Evolutionary conservation across 2,797 vertebrate genomes (phyloP).

Genomic region (Siniperca undulata): DNA sequence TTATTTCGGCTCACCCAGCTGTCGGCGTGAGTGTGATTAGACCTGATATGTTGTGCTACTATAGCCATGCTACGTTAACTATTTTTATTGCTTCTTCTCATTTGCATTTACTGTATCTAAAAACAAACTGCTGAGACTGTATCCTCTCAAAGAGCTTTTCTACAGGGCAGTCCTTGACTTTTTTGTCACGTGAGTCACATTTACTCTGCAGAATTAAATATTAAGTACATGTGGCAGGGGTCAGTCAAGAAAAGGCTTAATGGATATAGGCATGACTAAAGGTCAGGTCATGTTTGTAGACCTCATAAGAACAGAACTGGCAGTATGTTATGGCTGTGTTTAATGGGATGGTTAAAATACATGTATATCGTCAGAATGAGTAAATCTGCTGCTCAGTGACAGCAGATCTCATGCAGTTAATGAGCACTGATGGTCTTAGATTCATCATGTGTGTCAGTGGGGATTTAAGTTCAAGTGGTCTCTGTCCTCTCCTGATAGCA

Average conservation of each 20-base stretch:
- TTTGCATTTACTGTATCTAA: conserved; percentile 32
- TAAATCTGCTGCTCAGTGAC: conserved; percentile 18
- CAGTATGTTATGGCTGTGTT: conserved; percentile 27
- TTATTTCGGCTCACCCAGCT: conserved; percentile 84
- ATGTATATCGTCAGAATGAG: conserved; percentile 6
- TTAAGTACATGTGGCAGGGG: conserved; percentile 32
- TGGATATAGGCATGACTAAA: conserved; percentile 1
- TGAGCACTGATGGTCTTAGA: conserved; percentile 19
- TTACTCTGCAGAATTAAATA: conserved; percentile 42
- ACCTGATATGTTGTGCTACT: conserved; percentile 26
- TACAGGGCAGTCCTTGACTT: conserved; percentile 15
- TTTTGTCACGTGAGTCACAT: conserved; percentile 19
- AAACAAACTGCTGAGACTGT: conserved; percentile 4
- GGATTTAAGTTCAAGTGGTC: conserved; percentile 55
- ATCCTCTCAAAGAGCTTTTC: conserved; percentile 31
- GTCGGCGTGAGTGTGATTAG: conserved; percentile 82
- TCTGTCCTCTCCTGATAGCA: conserved; percentile 42
- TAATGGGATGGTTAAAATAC: conserved; percentile 12
- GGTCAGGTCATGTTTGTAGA: conserved; percentile 29
- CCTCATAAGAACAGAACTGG: conserved; percentile 26
- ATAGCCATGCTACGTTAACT: conserved; percentile 25
- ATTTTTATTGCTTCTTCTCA: conserved; percentile 25
- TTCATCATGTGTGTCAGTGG: conserved; percentile 31
- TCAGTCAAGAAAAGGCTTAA: conserved; percentile 18
- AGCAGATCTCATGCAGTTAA: conserved; percentile 9